Base-by-base conservation (phyloP, 37 sponge, comb jelly and placozoan genomes). In the Dysidea cf. avara region DNA sequence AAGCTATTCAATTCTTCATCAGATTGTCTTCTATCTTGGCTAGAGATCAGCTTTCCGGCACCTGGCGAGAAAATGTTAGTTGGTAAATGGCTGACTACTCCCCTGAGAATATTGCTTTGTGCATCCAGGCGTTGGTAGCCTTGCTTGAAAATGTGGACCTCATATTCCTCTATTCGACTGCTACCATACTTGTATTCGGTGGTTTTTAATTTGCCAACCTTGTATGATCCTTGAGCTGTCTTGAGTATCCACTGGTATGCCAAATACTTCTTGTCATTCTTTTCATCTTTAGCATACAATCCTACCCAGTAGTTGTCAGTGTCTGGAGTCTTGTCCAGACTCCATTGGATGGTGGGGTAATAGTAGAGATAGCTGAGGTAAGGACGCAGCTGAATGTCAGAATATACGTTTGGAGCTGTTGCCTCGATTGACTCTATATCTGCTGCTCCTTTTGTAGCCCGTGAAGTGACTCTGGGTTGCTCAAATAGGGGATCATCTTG, bases 121-220 rank as follows among this genome's bases (percentile, higher is more conserved):
- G 71, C 71, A 69, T 69, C 71, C 13, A 69, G 53, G 24, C 71
- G 71, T 21, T 52, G 52, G 24, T 69, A 69, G 52, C 32, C 71
- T 28, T 53, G 53, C 31, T 52, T 69, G 71, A 69, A 69, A 13
- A 69, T 69, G 54, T 53, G 71, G 28, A 69, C 25, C 54, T 69
- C 71, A 54, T 25, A 69, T 21, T 69, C 71, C 22, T 69, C 71
- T 21, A 12, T 28, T 17, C 71, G 71, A 31, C 22, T n/a, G 28
- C 7, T 69, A 7, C 30, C 20, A 14, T 69, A 52, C 53, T 54
- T 13, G 16, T 53, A 52, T 12, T 20, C 11, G 22, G 71, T 69
- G 13, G 52, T 69, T 48, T 13, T 21, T 7, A 69, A 28, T 21
- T 69, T 52, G 11, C 71, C 71, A 54, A 69, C 30, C 14, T 69